Evolutionary conservation across 2,113 vertebrate genomes (phyloP).

Genomic region (Corydoras sp.): DNA sequence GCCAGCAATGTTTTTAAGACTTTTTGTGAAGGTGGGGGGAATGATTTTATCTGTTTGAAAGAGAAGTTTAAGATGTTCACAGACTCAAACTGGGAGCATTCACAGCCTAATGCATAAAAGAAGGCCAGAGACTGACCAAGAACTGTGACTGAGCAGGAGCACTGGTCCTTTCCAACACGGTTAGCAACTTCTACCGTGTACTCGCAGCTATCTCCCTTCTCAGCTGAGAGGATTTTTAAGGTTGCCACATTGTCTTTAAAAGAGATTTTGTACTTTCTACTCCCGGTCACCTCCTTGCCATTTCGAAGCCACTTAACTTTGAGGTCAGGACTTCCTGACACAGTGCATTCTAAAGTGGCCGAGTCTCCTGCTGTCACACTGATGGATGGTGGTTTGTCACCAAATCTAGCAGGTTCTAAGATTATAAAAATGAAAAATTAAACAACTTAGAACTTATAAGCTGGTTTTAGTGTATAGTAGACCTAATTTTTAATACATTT

Average conservation of each 20-base stretch:
- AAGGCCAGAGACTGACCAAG: slow-evolving; percentile 74
- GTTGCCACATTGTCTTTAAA: slow-evolving; percentile 86
- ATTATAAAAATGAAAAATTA: slow-evolving; percentile 30
- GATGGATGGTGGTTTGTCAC: slow-evolving; percentile 85
- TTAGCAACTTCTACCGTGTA: slow-evolving; percentile 91
- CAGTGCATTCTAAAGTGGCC: slow-evolving; percentile 83
- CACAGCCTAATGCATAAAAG: slow-evolving; percentile 6
- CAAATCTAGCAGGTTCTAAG: slow-evolving; percentile 90
- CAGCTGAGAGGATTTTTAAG: slow-evolving; percentile 86
- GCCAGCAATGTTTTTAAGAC: slow-evolving; percentile 82
- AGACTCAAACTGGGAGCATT: neutral
- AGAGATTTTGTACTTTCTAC: slow-evolving; percentile 89
- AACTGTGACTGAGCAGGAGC: slow-evolving; percentile 82
- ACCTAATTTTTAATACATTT: too few relatives aligned
- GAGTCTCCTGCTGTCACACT: slow-evolving; percentile 92
- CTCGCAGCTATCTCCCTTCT: slow-evolving; percentile 83
- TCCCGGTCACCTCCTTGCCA: slow-evolving; percentile 79
- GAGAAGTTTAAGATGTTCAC: slow-evolving; percentile 52
- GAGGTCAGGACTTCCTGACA: slow-evolving; percentile 89
- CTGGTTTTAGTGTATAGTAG: neutral
- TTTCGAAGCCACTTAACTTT: slow-evolving; percentile 96
- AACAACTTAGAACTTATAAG: slow-evolving; percentile 2
- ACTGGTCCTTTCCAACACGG: slow-evolving; percentile 87
- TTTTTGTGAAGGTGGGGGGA: slow-evolving; percentile 89
- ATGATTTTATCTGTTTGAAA: slow-evolving; percentile 85